Base-by-base conservation (phyloP, 2,797 vertebrate genomes). In the Pangasius mekongensis region DNA sequence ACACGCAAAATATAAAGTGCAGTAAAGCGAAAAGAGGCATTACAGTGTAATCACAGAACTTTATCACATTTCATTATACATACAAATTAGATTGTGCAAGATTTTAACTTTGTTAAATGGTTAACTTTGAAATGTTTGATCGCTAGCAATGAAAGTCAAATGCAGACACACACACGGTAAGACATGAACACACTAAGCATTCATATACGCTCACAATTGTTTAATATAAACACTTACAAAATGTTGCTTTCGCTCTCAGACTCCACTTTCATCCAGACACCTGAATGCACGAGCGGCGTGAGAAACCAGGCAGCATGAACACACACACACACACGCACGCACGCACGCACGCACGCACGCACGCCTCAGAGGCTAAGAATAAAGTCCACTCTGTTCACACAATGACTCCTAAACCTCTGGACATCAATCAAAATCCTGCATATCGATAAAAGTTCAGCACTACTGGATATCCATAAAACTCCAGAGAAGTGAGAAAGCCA, bases 261-360 rank as follows among this genome's bases (percentile, higher is more conserved):
- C 18, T 84, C 80, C 62, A 87, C 82, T 47, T 87, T 90, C 90
- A 90, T 90, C 33, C 71, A 91, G 84, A 73, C 87, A 89, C 85
- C 87, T 71, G 64, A 66, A 86, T 58, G 76, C 49, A 16, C 47
- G 3, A 83, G 69, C 13, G 71, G 58, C 43, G 43, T 88, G 84
- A 89, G 88, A 85, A 89, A 86, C 33, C 71, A 82, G 36, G 3
- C 49, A 30, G 30, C 43, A 52, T 33, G 62, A 77, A 87, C 56
- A 33, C 16, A 30, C 62, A 66, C 60, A 30, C 16, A 16, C 10
- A 62, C 60, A 81, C 62, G 47, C 10, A 5, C 64, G 39, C 36
- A 36, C 2, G 2, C 36, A 36, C 54, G 52, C 85, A 88, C 71
- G 73, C 36, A 20, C 60, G n/a, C 18, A 22, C 60, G 20, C 18